Base-by-base conservation (phyloP, 2,113 vertebrate genomes). In the Opisthocomus hoazin region DNA sequence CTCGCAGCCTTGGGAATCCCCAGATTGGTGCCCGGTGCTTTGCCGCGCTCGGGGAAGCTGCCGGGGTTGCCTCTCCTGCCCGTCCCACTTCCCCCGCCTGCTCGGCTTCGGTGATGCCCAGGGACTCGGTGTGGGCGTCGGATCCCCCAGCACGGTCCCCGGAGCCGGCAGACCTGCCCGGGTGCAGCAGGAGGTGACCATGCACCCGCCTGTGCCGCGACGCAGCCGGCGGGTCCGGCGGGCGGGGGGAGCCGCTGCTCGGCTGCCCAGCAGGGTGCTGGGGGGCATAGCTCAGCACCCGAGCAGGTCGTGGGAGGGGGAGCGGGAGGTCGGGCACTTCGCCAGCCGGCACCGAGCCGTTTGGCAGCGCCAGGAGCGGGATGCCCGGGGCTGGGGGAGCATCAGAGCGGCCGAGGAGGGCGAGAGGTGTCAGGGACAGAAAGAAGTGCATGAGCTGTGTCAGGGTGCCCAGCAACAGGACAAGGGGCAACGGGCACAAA, bases 111-210 rank as follows among this genome's bases (percentile, higher is more conserved):
- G 1, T 3, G 2, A 4, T 13, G 26, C 83, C 43, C 24, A 1
- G 12, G 20, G 64, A 10, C 74, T n/a, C 0, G 0, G 63, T 6
- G 0, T 1, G 0, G 79, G n/a, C 39, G 16, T 29, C 0, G 1
- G 2, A 26, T 51, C 32, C 64, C 50, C 7, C 0, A 1, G 5
- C 0, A 3, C 0, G 1, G 23, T 53, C 41, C 68, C 63, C 4
- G 37, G 39, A n/a, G 24, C 58, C 82, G 11, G 29, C 56, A 27
- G 82, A n/a, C 3, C 6, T 39, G 45, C 27, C 27, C 0, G 4
- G 4, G 15, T 8, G 57, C 2, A 7, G 21, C 77, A 30, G 64
- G 27, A 46, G 64, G 51, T 54, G 48, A 13, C 57, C 0, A 11
- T 12, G 41, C 56, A 6, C 43, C 29, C 3, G 3, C 73, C 53